Conservation (phyloP, 2,113 vertebrate species). For the Oostethus manadensis region DNA sequence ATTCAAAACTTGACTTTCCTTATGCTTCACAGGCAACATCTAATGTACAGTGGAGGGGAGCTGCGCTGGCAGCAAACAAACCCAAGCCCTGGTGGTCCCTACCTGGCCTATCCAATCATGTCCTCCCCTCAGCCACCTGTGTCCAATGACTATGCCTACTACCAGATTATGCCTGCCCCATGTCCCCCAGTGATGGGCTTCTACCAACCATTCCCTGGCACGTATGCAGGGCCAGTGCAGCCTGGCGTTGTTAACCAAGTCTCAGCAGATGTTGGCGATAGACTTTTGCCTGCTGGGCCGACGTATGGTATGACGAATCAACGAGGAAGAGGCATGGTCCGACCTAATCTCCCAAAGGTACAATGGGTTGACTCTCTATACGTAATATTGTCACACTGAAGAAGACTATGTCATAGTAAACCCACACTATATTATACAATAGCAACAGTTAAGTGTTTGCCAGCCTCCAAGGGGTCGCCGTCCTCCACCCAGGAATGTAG, state of each 20-base stretch:
- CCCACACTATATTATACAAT: constrained; percentile 28
- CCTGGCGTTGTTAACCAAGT: constrained; percentile 78
- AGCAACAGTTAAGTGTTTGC: constrained; percentile 66
- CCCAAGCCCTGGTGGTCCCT: constrained; percentile 82
- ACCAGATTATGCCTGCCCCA: constrained; percentile 91
- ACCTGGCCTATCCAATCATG: constrained; percentile 93
- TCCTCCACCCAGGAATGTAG: constrained; percentile 85
- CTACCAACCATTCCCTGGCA: constrained; percentile 87
- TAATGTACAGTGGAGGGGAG: constrained; percentile 87
- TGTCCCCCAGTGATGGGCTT: constrained; percentile 97
- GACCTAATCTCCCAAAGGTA: constrained; percentile 83
- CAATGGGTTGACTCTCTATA: background rate
- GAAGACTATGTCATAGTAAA: background rate
- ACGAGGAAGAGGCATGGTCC: constrained; percentile 77
- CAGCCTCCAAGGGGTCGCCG: constrained; percentile 81
- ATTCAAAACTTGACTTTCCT: background rate
- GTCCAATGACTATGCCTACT: constrained; percentile 91
- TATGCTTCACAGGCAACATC: constrained; percentile 79
- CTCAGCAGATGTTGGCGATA: constrained; percentile 81
- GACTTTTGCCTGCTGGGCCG: constrained; percentile 73
- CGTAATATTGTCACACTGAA: background rate
- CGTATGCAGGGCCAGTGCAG: constrained; percentile 82
- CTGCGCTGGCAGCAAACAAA: constrained; percentile 93
- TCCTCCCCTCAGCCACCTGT: constrained; percentile 88
- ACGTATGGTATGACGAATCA: constrained; percentile 76